Conservation (phyloP, 2,888 invertebrate species). For the Magallana nippona region DNA sequence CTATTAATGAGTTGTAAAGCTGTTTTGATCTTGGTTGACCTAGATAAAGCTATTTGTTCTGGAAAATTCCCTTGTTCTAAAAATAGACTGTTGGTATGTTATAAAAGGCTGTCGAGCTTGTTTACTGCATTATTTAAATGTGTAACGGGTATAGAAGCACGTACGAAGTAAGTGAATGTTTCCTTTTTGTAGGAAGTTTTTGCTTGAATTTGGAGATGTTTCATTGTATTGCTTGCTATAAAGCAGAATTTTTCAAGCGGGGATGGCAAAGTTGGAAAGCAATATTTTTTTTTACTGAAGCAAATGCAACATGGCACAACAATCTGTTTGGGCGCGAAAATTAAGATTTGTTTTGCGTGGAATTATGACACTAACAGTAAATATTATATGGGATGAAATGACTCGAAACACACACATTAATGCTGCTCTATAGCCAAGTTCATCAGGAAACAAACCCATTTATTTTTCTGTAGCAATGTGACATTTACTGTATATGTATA, state of each 20-base stretch:
- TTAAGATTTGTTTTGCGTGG: not conserved
- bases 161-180: not conserved
- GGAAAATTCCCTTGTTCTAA: constrained; percentile 28
- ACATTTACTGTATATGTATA: too few relatives aligned
- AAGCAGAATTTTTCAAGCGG: too few relatives aligned
- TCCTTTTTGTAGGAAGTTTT: not conserved
- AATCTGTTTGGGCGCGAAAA: too few relatives aligned
- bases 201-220: not conserved
- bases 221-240: too few relatives aligned
- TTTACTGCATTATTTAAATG: not conserved
- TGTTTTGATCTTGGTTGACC: not conserved
- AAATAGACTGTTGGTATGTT: not conserved
- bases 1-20: too few relatives aligned
- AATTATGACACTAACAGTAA: not conserved
- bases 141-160: not conserved
- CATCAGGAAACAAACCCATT: not conserved
- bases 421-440: too few relatives aligned
- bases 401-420: too few relatives aligned
- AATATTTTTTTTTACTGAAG: too few relatives aligned
- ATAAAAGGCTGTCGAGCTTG: not conserved
- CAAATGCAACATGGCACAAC: too few relatives aligned
- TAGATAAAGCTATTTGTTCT: not conserved
- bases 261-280: too few relatives aligned
- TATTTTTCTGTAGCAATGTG: not conserved
- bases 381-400: too few relatives aligned